Base-by-base conservation (phyloP, 2,113 vertebrate species). In the Daphoenositta chrysoptera region DNA sequence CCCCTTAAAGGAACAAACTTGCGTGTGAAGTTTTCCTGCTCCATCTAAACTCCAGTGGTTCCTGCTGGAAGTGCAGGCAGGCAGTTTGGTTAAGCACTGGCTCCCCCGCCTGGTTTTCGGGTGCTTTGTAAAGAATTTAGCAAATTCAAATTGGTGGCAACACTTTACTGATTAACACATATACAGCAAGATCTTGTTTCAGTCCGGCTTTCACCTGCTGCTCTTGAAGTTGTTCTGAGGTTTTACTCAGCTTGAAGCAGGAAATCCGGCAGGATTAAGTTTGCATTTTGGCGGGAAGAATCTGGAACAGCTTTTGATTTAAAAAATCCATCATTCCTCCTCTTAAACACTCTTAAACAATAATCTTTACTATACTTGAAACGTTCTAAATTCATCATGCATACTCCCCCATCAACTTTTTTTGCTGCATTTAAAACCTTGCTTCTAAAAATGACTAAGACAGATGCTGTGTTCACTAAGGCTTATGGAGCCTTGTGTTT, bases 41-140 rank as follows among this genome's bases (percentile, higher is more conserved):
- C 22, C n/a, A 11, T 11, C 23, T 44, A 0, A 51, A 37, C n/a
- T 24, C 53, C 2, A 9, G 24, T 2, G 42, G 15, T 7, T 51
- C 24, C 15, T 15, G 63, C 48, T 15, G 0, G 0, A 26, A 33
- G 27, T 15, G 23, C 3, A 64, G 75, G 17, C 33, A 39, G 51
- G 53, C 71, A 56, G 20, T 58, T 71, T 30, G 31, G n/a, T 89
- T 63, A 64, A 78, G 64, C 76, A 35, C 23, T 64, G 90, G 94
- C 96, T 93, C 96, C 96, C 93, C n/a, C 93, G 4, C 15, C 83
- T 92, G 93, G 84, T 68, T 85, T 90, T 40, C 6, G 12, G 23
- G n/a, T 42, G 54, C 30, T 66, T 58, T 13, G 47, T 28, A 19
- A 17, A 56, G 44, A 48, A 78, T 15, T 53, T 2, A 50, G 24